phyloP scores from a whole-genome alignment of 2,888 invertebrate species.

The Dynastes tityus region DNA sequence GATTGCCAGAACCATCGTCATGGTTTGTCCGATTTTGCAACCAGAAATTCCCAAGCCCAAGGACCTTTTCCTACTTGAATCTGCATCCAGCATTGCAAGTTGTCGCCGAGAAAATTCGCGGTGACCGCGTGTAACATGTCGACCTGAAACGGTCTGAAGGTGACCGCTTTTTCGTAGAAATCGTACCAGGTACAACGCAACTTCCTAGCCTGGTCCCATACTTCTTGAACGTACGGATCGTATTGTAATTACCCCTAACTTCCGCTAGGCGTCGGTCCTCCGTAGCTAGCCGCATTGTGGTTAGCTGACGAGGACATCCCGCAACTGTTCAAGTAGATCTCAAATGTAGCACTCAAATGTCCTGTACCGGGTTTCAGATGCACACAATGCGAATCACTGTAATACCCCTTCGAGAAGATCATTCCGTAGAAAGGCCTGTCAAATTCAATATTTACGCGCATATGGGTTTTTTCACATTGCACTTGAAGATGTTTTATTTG shows the following conservation, averaged over 20 bases:
- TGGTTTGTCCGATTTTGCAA: conserved; percentile 96
- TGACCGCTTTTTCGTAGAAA: conserved; percentile 95
- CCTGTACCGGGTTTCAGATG: conserved; percentile 94
- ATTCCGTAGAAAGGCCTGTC: conserved; percentile 96
- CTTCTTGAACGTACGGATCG: conserved; percentile 95
- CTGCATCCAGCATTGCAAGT: conserved; percentile 98
- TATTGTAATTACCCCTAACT: conserved; percentile 96
- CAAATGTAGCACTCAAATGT: conserved; percentile 92
- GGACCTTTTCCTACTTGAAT: conserved; percentile 97
- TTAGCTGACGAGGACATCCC: conserved; percentile 96
- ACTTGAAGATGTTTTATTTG: conserved; percentile 95
- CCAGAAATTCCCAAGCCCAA: conserved; percentile 97
- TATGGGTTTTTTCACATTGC: conserved; percentile 96
- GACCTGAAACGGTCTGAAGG: conserved; percentile 95
- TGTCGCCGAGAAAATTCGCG: conserved; percentile 95
- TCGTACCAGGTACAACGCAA: conserved; percentile 96
- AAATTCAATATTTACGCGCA: conserved; percentile 96
- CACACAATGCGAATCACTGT: conserved; percentile 92
- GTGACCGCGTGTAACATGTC: conserved; percentile 96
- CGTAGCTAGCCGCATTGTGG: conserved; percentile 86
- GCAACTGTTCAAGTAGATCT: conserved; percentile 93
- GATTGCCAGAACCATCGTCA: conserved; percentile 97
- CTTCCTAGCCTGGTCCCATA: conserved; percentile 96
- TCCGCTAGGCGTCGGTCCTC: conserved; percentile 91
- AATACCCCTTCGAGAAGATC: conserved; percentile 96